phyloP scores from a whole-genome alignment of 2,888 invertebrate species.

The Linnaemya tessellans region DNA sequence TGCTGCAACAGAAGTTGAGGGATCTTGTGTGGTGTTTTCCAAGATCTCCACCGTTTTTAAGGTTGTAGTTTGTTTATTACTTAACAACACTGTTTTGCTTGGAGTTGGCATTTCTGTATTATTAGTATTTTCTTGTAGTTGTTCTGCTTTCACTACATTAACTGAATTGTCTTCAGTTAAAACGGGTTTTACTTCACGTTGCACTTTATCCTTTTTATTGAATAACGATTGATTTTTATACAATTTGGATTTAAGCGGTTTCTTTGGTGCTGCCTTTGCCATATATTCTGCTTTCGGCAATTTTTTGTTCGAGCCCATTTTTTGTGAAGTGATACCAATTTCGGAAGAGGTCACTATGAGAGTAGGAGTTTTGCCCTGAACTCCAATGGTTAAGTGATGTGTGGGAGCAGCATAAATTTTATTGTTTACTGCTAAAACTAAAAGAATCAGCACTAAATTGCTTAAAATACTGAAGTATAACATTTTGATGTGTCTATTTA shows the following conservation, averaged over 20 bases:
- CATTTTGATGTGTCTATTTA: conserved; percentile 37
- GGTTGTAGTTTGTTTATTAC: background rate
- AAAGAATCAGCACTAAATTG: conserved; percentile 34
- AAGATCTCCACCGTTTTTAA: background rate
- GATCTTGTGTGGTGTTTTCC: background rate
- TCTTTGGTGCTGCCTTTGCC: background rate
- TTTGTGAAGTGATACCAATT: conserved; percentile 69
- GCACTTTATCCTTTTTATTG: conserved; percentile 55
- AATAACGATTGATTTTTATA: conserved; percentile 19
- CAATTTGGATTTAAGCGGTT: conserved; percentile 16
- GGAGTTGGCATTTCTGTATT: background rate
- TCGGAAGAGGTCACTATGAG: conserved; percentile 74
- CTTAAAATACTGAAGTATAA: conserved; percentile 2
- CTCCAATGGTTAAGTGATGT: conserved; percentile 74
- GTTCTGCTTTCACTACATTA: background rate
- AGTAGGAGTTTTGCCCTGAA: conserved; percentile 75
- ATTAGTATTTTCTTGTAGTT: background rate
- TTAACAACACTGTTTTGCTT: background rate
- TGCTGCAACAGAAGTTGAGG: background rate
- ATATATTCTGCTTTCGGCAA: background rate
- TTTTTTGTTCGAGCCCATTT: background rate
- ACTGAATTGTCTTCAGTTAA: background rate
- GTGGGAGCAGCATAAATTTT: conserved; percentile 66
- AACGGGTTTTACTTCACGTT: background rate
- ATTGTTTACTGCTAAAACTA: conserved; percentile 16